These are phyloP conservation scores for Barnardius zonarius DNA, from an alignment of 2,113 vertebrate species.

Conservation along the genomic window DNA sequence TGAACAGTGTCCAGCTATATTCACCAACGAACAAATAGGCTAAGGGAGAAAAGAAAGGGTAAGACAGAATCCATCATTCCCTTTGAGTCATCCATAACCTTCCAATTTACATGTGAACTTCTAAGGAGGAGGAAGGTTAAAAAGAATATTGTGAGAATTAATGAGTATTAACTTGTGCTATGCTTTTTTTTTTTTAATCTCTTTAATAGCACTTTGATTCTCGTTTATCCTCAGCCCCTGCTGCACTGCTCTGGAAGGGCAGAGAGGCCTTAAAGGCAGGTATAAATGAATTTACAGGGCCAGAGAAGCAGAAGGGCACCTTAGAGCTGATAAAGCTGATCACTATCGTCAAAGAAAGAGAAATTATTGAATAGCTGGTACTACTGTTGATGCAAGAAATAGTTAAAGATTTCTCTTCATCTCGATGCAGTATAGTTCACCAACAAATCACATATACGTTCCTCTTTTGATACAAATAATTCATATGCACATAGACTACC, in stretches of 20 bases:
- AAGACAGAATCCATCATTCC: neutral
- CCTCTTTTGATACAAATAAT: constrained; percentile 13
- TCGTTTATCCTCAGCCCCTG: neutral
- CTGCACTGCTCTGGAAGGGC: neutral
- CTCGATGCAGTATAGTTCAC: neutral
- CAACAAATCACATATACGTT: neutral
- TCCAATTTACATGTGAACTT: neutral
- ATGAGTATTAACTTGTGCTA: neutral
- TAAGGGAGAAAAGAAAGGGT: neutral
- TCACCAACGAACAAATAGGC: neutral
- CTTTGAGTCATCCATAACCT: neutral
- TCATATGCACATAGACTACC: neutral
- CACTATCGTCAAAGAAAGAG: neutral
- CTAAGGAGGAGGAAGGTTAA: neutral
- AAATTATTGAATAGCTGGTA: neutral
- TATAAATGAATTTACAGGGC: neutral
- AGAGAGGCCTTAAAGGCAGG: neutral
- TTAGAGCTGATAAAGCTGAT: neutral
- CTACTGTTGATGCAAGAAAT: neutral
- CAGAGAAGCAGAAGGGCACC: neutral
- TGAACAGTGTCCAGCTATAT: neutral
- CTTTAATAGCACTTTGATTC: neutral
- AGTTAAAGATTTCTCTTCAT: neutral
- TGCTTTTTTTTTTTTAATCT: neutral
- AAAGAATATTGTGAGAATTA: neutral